phyloP scores from a whole-genome alignment of 2,888 invertebrate genomes.

The Oegoconia quadripuncta region DNA sequence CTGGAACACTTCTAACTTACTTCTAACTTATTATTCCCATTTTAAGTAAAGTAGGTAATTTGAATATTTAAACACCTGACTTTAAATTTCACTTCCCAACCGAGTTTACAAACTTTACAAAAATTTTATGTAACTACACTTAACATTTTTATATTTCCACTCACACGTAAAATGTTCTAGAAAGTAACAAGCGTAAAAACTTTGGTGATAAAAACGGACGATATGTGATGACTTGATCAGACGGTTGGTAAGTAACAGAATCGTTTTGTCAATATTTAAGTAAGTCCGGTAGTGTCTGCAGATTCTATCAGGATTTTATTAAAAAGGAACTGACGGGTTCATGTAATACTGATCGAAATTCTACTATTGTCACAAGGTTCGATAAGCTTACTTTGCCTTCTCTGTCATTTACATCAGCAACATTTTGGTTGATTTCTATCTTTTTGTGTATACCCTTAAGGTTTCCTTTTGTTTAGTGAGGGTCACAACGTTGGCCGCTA shows the following conservation, averaged over 20 bases:
- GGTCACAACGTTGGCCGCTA: not conserved
- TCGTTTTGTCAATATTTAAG: conserved; percentile 32
- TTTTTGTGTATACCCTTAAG: not conserved
- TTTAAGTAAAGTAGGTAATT: no score
- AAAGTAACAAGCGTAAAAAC: conserved; percentile 16
- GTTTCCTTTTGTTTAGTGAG: not conserved
- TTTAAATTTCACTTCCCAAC: no score
- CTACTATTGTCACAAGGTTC: conserved; percentile 33
- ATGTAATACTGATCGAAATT: conserved; percentile 34
- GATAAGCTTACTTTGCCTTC: conserved; percentile 11
- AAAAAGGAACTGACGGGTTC: conserved; percentile 26
- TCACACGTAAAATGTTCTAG: conserved; percentile 12
- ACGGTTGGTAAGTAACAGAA: conserved; percentile 10
- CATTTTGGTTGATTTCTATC: not conserved
- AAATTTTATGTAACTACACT: no score
- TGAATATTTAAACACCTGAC: no score
- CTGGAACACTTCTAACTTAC: no score
- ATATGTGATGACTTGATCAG: conserved; percentile 17
- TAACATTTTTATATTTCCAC: conserved; percentile 16
- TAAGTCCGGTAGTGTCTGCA: conserved; percentile 21
- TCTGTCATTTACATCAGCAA: conserved; percentile 13
- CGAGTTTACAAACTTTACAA: conserved; percentile 3
- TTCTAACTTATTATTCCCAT: no score
- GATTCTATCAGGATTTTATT: conserved; percentile 31
- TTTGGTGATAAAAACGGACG: conserved; percentile 16